Conservation (phyloP, 2,888 invertebrate species). For the Heliconius sara region DNA sequence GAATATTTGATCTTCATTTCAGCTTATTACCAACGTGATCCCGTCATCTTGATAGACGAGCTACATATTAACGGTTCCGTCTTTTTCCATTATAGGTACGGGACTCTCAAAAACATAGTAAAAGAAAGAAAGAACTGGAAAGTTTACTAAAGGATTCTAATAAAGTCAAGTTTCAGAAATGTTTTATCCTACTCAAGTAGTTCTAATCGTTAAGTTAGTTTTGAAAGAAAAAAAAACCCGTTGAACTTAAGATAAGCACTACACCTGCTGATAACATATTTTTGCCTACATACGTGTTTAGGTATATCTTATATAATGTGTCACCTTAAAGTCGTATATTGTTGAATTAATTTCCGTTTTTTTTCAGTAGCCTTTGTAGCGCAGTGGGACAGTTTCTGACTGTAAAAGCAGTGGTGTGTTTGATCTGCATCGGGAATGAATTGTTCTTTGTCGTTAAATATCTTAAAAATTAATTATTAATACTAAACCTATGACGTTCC, state of each 20-base stretch:
- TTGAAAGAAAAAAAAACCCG: not conserved
- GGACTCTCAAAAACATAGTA: not conserved
- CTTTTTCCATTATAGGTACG: no score
- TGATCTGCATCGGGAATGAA: not conserved
- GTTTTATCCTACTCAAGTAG: not conserved
- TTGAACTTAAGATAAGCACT: not conserved
- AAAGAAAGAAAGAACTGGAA: not conserved
- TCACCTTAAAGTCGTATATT: no score
- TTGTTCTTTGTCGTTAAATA: not conserved
- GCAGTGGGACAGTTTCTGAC: not conserved
- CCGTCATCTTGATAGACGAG: no score
- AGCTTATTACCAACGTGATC: no score
- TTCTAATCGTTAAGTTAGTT: not conserved
- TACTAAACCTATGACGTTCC: no score
- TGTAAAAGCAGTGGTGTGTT: not conserved
- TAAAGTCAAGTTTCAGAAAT: not conserved
- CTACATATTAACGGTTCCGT: no score
- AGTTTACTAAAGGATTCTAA: not conserved
- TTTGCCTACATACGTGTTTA: not conserved
- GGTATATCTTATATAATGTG: not conserved
- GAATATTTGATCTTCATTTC: no score
- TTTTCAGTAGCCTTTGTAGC: not conserved
- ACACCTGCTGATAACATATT: conserved; percentile 9
- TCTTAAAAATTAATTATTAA: no score
- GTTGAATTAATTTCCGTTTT: not conserved